Evolutionary conservation across 1,140 invertebrate genomes (phyloP).

Genomic region (Drosophila dunni): DNA sequence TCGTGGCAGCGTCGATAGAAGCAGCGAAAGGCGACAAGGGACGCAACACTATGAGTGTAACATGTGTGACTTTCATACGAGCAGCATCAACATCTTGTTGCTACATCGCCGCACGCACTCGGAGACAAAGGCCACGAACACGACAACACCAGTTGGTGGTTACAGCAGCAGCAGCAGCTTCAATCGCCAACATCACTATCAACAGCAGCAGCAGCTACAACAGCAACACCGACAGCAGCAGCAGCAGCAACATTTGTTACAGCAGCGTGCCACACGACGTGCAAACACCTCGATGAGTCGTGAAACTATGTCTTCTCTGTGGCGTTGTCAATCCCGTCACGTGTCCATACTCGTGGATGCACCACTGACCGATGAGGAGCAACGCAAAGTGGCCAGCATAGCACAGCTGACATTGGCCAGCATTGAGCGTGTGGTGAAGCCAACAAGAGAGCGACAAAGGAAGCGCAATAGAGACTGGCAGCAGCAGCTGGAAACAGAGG

Average conservation of each 20-base stretch:
- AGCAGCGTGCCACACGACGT: conserved; percentile 33
- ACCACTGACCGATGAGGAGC: conserved; percentile 43
- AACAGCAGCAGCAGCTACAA: conserved; percentile 27
- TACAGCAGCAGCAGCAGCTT: conserved; percentile 1
- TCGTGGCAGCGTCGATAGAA: background rate
- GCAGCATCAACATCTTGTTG: conserved; percentile 65
- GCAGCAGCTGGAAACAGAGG: background rate
- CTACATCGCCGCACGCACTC: conserved; percentile 56
- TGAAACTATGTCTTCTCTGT: conserved; percentile 3
- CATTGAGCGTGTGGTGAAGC: conserved; percentile 63
- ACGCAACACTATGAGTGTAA: conserved; percentile 51
- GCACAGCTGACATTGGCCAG: conserved; percentile 52
- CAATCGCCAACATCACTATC: conserved; percentile 21
- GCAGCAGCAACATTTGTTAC: background rate
- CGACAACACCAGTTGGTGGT: background rate
- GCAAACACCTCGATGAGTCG: conserved; percentile 42
- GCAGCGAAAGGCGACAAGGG: conserved; percentile 2
- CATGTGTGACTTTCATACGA: conserved; percentile 60
- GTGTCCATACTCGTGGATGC: conserved; percentile 69
- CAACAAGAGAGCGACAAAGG: background rate
- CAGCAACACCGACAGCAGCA: conserved; percentile 10
- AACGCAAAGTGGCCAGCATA: conserved; percentile 47
- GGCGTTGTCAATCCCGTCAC: conserved; percentile 61
- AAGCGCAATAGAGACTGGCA: background rate
- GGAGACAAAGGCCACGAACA: conserved; percentile 2